Evolutionary conservation across 2,888 invertebrate species (phyloP), one percentile per base, ranked within the genome.

Genomic region (Mongoloraphidia duomilia): DNA sequence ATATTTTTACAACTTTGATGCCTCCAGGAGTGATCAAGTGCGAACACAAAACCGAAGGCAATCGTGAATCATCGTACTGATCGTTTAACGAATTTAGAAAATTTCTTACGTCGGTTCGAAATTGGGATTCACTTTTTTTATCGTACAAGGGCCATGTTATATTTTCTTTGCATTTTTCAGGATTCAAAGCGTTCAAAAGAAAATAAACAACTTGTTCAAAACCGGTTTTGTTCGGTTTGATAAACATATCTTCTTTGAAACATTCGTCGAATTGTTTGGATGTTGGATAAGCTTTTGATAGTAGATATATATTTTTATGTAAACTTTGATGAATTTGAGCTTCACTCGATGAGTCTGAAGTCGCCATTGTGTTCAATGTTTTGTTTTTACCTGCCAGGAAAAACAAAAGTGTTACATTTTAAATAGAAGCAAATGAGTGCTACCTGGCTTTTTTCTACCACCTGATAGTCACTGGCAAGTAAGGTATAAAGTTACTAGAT

Each of bases 1-100:
- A 61, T 52, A 64, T 63, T 47, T 58, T 59, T 2, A 59, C 55
- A 54, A 66, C 63, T 47, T 60, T 62, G 39, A 54, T 56, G 10
- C 66, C 66, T n/a, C 64, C 63, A 1, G 67, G 66, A 3, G 63
- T 59, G 44, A 67, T 58, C 37, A 67, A 55, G 52, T 65, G 65
- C 8, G 66, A 66, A 9, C 61, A 51, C 57, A 62, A 59, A 33
- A 65, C 54, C 8, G 51, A 51, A 5, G 65, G 65, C 38, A 67
- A 59, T 52, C 63, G 54, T 3, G 62, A 60, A 53, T 62, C 54
- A 50, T 59, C 57, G 51, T 66, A 64, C 9, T 57, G 50, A 4
- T 46, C 44, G 50, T 62, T 63, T 13, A 67, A 49, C 47, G 63
- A 60, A 36, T 61, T 62, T 9, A 65, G 51, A 50, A 60, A 64